A percentile compares a stretch with the other conserved stretches of the same genome.
Evolutionary conservation across 2,888 invertebrate species (phyloP).

Genomic region (Drosophila pegasa): DNA sequence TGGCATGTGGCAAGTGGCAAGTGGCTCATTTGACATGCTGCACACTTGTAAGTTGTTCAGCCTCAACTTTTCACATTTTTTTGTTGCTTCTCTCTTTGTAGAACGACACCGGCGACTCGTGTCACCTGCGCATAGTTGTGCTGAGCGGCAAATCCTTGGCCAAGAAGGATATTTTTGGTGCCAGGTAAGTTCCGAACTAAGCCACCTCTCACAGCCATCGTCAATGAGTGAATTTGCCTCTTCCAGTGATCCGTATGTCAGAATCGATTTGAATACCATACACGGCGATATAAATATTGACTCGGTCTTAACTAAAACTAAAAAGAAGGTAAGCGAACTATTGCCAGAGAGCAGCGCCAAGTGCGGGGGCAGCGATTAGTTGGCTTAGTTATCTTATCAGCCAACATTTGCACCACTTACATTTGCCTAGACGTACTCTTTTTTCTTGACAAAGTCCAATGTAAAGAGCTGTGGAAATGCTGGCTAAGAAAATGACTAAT

Average conservation of each 20-base stretch:
- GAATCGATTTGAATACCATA: constrained; percentile 94
- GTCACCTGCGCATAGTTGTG: constrained; percentile 93
- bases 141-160: constrained; percentile 95
- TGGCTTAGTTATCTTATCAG: constrained; percentile 60
- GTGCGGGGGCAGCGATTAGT: neutral
- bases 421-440: constrained; percentile 3
- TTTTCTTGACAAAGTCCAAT: constrained; percentile 13
- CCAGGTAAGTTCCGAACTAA: constrained; percentile 88
- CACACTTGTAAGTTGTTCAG: constrained; percentile 5
- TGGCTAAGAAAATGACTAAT: constrained; percentile 10
- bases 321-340: constrained; percentile 92
- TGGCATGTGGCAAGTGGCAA: constrained; percentile 25
- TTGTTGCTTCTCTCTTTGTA: constrained; percentile 83
- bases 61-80: constrained; percentile 19
- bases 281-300: constrained; percentile 95
- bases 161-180: constrained; percentile 99
- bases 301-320: constrained; percentile 97
- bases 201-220: no score
- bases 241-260: constrained; percentile 97
- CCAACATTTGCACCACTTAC: neutral
- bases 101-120: constrained; percentile 91
- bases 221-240: neutral
- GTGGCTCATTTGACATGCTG: constrained; percentile 43
- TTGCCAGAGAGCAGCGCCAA: neutral
- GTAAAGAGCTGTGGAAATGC: constrained; percentile 13